Base-by-base conservation (phyloP, 2,888 invertebrate species). In the Pherbina coryleti region DNA sequence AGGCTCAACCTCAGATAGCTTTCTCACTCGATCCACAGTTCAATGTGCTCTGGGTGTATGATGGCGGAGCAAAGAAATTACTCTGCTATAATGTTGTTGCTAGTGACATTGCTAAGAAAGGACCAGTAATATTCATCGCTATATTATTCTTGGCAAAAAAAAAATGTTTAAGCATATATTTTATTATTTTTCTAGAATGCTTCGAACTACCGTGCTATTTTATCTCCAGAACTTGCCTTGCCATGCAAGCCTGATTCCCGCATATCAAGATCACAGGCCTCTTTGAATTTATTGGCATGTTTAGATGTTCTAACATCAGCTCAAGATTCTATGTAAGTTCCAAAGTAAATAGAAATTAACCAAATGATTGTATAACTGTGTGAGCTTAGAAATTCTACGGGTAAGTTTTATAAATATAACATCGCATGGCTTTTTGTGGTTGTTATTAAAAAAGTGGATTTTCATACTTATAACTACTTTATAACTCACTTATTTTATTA, bases 31-130 rank as follows among this genome's bases (percentile, higher is more conserved):
- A 99, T 91, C 97, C 98, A 0, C 91, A 95, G 74, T 98, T 97
- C 89, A 97, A 98, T 89, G 95, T 98, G 0, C 91, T 99, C 1
- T 99, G 98, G 98, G 95, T 96, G 83, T 98, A 94, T 84, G 93
- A 94, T 87, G 93, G 94, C 0, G 90, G 92, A 37, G 93, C 85
- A 1, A 86, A 86, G 49, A 89, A 91, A 69, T 88, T 92, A 51
- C 91, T 97, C 83, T 96, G 96, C 85, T 96, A 95, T 90, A 97
- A 97, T 88, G 94, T 97, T 5, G 92, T 97, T 70, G 94, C 95
- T 0, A 94, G 95, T 73, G 96, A 97, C 86, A 92, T 92, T 0
- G 77, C 84, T 11, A 85, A 86, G 9, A 82, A 82, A 71, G 85
- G 84, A 80, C 80, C 79, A 81, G 89, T 89, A 84, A 83, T 82